phyloP scores from a whole-genome alignment of 2,888 invertebrate genomes.

The Callyntrura guangdongensis region DNA sequence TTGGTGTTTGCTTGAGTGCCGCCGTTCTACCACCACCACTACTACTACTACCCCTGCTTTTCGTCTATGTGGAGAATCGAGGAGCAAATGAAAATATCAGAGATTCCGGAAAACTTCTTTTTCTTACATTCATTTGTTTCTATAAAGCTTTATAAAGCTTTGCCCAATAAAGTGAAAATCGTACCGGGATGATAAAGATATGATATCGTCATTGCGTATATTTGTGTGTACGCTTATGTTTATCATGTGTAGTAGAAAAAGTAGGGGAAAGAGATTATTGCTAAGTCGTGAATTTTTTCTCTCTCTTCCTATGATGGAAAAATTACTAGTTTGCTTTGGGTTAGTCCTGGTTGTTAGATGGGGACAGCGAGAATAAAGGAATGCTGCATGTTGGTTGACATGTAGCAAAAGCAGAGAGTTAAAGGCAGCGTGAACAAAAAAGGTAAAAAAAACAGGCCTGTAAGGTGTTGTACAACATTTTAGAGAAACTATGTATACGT shows the following conservation, averaged over 20 bases:
- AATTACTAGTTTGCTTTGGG: conserved; percentile 31
- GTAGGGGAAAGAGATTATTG: conserved; percentile 21
- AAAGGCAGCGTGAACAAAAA: background rate
- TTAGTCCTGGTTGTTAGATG: background rate
- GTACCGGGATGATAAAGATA: background rate
- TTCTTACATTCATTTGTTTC: background rate
- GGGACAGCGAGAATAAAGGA: background rate
- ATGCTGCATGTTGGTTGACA: background rate
- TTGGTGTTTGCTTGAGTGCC: conserved; percentile 12
- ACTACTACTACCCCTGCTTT: too few relatives aligned
- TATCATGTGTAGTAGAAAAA: background rate
- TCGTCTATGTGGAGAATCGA: background rate
- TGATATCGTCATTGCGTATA: background rate
- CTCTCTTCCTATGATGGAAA: conserved; percentile 48
- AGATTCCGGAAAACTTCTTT: background rate
- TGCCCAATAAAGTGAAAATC: background rate
- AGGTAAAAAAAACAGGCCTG: conserved; percentile 4
- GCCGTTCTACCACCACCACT: too few relatives aligned
- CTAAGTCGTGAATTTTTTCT: conserved; percentile 50
- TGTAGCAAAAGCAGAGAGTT: background rate
- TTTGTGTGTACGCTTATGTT: background rate
- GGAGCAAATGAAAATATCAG: conserved; percentile 37
- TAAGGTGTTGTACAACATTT: background rate
- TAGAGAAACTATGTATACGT: background rate
- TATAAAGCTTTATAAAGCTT: conserved; percentile 2